Conservation (phyloP, 1,140 invertebrate genomes). For the Orchestia grillus region DNA sequence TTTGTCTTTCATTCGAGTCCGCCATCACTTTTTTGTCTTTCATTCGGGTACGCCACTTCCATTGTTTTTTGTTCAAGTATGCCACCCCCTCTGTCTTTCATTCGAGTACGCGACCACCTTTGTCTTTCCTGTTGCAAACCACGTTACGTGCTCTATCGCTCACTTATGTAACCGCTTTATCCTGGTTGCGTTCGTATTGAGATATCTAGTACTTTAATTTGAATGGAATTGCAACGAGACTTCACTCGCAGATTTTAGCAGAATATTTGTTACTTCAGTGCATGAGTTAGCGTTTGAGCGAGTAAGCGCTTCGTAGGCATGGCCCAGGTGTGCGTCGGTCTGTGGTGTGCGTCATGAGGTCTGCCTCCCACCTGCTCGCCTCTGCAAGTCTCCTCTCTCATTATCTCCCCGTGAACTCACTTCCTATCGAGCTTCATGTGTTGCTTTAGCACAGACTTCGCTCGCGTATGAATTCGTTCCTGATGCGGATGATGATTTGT, state of each 20-base stretch:
- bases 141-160: neutral
- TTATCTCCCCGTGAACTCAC: neutral
- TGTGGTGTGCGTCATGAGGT: neutral
- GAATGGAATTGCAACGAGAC: neutral
- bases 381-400: neutral
- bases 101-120: too few species aligned
- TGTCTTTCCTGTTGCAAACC: neutral
- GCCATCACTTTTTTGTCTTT: too few species aligned
- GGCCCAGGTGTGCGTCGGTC: neutral
- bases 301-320: neutral
- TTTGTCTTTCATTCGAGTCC: too few species aligned
- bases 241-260: neutral
- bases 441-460: neutral
- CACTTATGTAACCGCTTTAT: neutral
- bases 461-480: neutral
- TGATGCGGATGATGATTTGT: neutral
- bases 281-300: neutral
- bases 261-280: neutral
- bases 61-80: too few species aligned
- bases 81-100: too few species aligned
- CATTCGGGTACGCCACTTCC: too few species aligned
- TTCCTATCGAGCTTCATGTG: too few species aligned
- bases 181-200: neutral
- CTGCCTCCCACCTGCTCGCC: neutral
- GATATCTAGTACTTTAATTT: neutral